Evolutionary conservation across 2,888 invertebrate genomes (phyloP).

Genomic region (Notodonta dromedarius): DNA sequence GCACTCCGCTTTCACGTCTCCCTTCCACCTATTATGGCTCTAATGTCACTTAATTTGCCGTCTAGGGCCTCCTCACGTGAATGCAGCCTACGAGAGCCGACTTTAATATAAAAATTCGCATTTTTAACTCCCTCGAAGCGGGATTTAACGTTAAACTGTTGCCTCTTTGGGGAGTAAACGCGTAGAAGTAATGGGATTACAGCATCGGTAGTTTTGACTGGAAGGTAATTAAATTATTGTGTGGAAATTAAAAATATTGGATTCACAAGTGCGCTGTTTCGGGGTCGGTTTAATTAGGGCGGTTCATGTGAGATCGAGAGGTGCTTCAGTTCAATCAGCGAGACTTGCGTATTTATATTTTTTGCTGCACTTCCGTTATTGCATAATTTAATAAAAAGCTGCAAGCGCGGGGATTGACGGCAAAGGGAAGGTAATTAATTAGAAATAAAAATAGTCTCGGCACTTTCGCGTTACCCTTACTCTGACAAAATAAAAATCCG

Average conservation of each 20-base stretch:
- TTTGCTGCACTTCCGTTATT: conserved; percentile 20
- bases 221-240: conserved; percentile 64
- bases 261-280: conserved; percentile 35
- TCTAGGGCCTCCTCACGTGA: conserved; percentile 80
- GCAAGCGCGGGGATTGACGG: conserved; percentile 5
- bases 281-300: conserved; percentile 23
- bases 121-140: conserved; percentile 64
- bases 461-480: no score
- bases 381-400: conserved; percentile 13
- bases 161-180: conserved; percentile 78
- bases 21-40: conserved; percentile 76
- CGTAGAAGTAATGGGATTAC: conserved; percentile 78
- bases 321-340: conserved; percentile 31
- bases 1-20: conserved; percentile 75
- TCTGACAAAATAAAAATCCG: no score
- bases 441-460: conserved; percentile 1
- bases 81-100: conserved; percentile 73
- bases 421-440: conserved; percentile 9
- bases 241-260: conserved; percentile 51
- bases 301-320: conserved; percentile 28
- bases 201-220: conserved; percentile 66
- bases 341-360: conserved; percentile 4
- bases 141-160: conserved; percentile 75
- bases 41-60: conserved; percentile 83
- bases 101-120: conserved; percentile 79